These are phyloP conservation scores for Globodera rostochiensis DNA, from an alignment of 1,140 invertebrate species.

Conservation along the genomic window DNA sequence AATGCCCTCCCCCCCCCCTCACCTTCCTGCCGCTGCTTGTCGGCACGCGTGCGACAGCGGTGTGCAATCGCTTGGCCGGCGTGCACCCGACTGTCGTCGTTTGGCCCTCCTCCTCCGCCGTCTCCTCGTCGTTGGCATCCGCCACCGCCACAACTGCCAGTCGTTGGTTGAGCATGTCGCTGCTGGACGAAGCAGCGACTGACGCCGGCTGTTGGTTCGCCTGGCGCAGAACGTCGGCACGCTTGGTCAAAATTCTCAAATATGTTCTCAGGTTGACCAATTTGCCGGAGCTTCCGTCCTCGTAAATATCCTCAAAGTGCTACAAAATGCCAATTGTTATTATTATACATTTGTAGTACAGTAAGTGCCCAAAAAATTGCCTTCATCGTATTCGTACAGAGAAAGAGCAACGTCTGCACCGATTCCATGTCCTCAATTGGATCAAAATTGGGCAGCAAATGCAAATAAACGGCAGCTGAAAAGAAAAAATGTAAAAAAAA, in stretches of 20 bases:
- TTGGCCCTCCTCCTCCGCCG: too few relatives aligned
- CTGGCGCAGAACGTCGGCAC: not conserved
- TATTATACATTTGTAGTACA: too few relatives aligned
- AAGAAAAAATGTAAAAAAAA: not conserved
- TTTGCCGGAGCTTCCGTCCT: not conserved
- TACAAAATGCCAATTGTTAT: not conserved
- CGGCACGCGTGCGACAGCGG: too few relatives aligned
- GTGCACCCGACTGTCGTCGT: too few relatives aligned
- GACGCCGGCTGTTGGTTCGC: too few relatives aligned
- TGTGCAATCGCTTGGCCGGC: too few relatives aligned
- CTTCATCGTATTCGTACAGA: not conserved
- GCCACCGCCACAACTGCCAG: too few relatives aligned
- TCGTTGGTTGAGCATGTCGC: too few relatives aligned
- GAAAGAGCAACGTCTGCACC: not conserved
- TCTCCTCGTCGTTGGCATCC: too few relatives aligned
- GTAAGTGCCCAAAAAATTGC: not conserved
- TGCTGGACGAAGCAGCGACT: too few relatives aligned
- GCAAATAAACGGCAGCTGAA: constrained; percentile 7
- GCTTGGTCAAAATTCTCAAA: constrained; percentile 3
- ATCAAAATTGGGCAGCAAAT: not conserved
- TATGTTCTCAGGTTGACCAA: not conserved
- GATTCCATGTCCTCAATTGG: not conserved
- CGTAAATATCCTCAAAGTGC: constrained; percentile 1
- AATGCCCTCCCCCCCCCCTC: too few relatives aligned
- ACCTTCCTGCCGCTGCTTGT: too few relatives aligned